These are phyloP conservation scores for Diaprepes abbreviatus DNA, from an alignment of 2,888 invertebrate species.

Conservation along the genomic window DNA sequence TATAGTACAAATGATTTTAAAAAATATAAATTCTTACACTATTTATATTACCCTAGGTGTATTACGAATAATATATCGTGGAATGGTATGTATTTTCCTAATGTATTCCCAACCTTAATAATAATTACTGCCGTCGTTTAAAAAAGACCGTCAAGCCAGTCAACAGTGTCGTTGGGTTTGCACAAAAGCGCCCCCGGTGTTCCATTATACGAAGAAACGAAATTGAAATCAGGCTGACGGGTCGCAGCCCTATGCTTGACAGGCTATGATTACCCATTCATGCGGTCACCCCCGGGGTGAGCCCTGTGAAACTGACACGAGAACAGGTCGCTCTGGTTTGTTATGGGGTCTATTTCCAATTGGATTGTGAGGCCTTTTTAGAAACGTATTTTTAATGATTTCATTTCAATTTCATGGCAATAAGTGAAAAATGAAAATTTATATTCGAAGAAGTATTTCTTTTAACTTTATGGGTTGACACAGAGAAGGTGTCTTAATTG, in stretches of 20 bases:
- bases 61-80: too few relatives aligned
- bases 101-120: too few relatives aligned
- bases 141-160: background rate
- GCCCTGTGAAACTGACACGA: constrained; percentile 17
- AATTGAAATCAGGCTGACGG: constrained; percentile 17
- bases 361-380: background rate
- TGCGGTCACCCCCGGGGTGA: constrained; percentile 20
- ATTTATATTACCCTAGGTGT: too few relatives aligned
- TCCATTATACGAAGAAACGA: constrained; percentile 17
- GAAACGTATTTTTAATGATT: background rate
- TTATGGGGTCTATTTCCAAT: background rate
- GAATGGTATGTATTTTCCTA: too few relatives aligned
- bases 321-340: constrained; percentile 11
- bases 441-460: too few relatives aligned
- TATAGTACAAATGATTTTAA: too few relatives aligned
- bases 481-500: too few relatives aligned
- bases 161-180: background rate
- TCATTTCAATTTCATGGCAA: too few relatives aligned
- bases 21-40: too few relatives aligned
- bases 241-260: constrained; percentile 17
- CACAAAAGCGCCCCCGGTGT: constrained; percentile 9
- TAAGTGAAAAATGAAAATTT: too few relatives aligned
- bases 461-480: too few relatives aligned
- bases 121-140: too few relatives aligned
- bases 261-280: constrained; percentile 18